Percentiles rank a stretch among this genome's conserved stretches.
phyloP scores from a whole-genome alignment of 92 coral and sea anemone genomes.

The Ricordea florida region DNA sequence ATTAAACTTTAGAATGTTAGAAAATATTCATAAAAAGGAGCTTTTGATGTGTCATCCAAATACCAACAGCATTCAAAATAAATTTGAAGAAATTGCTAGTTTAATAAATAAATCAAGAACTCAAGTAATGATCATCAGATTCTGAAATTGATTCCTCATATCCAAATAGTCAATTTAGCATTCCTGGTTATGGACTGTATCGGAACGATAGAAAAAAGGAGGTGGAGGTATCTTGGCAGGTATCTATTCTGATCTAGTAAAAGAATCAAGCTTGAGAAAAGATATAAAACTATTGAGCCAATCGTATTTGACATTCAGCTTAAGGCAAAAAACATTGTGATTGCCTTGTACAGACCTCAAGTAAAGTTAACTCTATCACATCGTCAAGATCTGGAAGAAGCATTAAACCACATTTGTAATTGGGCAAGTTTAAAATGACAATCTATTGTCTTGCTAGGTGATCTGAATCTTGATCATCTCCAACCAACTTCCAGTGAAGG shows the following conservation, averaged over 20 bases:
- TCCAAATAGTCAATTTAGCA: conserved; percentile 14
- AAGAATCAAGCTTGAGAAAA: conserved; percentile 13
- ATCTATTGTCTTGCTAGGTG: conserved; percentile 25
- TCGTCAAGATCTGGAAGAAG: conserved; percentile 36
- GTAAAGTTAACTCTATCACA: not conserved
- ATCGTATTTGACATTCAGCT: conserved; percentile 29
- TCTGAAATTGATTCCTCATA: conserved; percentile 25
- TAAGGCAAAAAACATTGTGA: conserved; percentile 2
- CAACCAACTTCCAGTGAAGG: conserved; percentile 42
- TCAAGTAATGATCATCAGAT: not conserved
- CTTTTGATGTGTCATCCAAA: conserved; percentile 10
- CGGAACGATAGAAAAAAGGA: conserved; percentile 28
- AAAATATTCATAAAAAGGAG: not conserved
- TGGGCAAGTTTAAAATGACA: conserved; percentile 35
- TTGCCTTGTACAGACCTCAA: conserved; percentile 52
- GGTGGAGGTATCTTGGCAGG: conserved; percentile 23
- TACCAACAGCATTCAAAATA: conserved; percentile 33
- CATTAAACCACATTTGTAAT: conserved; percentile 34
- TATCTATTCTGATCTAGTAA: conserved; percentile 18
- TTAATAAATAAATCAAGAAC: not conserved
- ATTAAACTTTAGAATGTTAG: too few species aligned
- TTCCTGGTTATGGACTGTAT: conserved; percentile 3
- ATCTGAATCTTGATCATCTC: conserved; percentile 46
- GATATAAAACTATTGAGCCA: conserved; percentile 32
- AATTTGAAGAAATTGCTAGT: conserved; percentile 2